A percentile compares a stretch with the other conserved stretches of the same genome.
Conservation (phyloP, 1,140 invertebrate genomes). For the Listronotus oregonensis region DNA sequence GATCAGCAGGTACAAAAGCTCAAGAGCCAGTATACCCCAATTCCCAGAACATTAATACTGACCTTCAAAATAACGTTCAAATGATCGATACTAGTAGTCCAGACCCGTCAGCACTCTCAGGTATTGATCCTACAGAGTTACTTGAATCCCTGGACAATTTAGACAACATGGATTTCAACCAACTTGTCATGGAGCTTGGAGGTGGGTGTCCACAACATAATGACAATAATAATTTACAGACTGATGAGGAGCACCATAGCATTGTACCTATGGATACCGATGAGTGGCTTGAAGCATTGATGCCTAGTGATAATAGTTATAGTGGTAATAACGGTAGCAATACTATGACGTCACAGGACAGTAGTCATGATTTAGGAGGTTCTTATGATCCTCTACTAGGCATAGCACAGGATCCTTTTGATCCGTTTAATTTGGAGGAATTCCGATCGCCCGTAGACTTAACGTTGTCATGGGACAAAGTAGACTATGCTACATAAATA, state of each 20-base stretch:
- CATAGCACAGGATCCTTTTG: slow-evolving; percentile 69
- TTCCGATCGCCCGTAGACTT: slow-evolving; percentile 65
- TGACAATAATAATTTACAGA: slow-evolving; percentile 42
- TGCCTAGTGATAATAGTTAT: slow-evolving; percentile 55
- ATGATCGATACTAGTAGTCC: slow-evolving; percentile 57
- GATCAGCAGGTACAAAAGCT: slow-evolving; percentile 56
- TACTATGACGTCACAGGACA: slow-evolving; percentile 42
- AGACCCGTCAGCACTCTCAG: slow-evolving; percentile 56
- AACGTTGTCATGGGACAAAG: slow-evolving; percentile 63
- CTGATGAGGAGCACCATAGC: slow-evolving; percentile 31
- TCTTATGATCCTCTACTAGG: slow-evolving; percentile 67
- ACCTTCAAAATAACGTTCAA: slow-evolving; percentile 38
- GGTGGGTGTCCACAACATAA: slow-evolving; percentile 19
- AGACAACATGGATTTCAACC: slow-evolving; percentile 64
- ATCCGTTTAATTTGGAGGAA: slow-evolving; percentile 74
- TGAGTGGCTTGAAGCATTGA: slow-evolving; percentile 73
- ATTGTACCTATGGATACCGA: slow-evolving; percentile 72
- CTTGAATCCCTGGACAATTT: slow-evolving; percentile 60
- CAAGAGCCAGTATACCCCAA: slow-evolving; percentile 49
- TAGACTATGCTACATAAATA: slow-evolving; percentile 66
- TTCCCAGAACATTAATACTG: slow-evolving; percentile 36
- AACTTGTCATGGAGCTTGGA: slow-evolving; percentile 60
- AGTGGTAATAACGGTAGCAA: slow-evolving; percentile 38
- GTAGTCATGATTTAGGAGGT: slow-evolving; percentile 50
- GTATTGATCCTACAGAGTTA: slow-evolving; percentile 50